Evolutionary conservation across 1,140 invertebrate genomes (phyloP).

Genomic region (Aphis craccivora): DNA sequence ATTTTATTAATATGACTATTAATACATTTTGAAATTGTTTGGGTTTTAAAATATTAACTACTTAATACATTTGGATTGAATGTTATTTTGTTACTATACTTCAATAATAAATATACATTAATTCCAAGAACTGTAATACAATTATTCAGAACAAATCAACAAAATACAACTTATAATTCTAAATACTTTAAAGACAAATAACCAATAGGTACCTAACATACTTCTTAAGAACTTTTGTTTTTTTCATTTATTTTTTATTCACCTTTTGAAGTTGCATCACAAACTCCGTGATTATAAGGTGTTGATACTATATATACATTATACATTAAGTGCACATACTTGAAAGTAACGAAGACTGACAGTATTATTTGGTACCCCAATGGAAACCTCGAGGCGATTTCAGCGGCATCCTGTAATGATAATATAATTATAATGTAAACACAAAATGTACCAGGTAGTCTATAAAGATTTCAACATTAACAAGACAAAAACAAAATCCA

Average conservation of each 20-base stretch:
- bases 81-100: neutral
- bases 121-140: neutral
- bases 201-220: neutral
- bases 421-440: slow-evolving; percentile 41
- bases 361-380: slow-evolving; percentile 14
- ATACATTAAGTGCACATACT: neutral
- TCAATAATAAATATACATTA: too few relatives aligned
- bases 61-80: neutral
- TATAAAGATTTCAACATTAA: neutral
- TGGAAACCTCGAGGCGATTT: neutral
- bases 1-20: neutral
- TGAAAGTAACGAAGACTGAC: slow-evolving; percentile 43
- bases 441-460: neutral
- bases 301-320: neutral
- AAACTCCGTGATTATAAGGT: slow-evolving; percentile 28
- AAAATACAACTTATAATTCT: neutral
- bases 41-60: neutral
- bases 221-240: neutral
- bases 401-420: slow-evolving; percentile 18
- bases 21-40: neutral
- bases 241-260: neutral
- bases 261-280: slow-evolving; percentile 19
- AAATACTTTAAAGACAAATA: neutral
- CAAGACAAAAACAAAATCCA: neutral
- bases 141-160: neutral